Base-by-base conservation (phyloP, 2,797 vertebrate genomes). In the Coreius guichenoti region DNA sequence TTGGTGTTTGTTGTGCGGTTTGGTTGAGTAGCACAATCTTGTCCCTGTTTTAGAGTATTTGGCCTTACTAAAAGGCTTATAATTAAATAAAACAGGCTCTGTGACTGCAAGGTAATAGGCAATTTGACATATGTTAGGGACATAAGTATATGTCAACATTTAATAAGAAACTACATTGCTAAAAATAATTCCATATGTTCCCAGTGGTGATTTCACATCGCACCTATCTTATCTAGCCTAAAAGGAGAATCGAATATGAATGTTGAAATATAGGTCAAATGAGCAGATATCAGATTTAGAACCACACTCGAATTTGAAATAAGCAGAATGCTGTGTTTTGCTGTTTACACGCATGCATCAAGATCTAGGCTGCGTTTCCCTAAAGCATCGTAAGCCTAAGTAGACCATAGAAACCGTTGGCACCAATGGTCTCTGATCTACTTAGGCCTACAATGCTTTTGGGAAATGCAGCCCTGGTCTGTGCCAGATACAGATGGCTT, bases 401-500 rank as follows among this genome's bases (percentile, higher is more conserved):
- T 39, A 76, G 74, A 76, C 23, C 21, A 54, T 58, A 23, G 21
- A 56, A 56, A 76, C 6, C 0, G 8, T 33, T 58, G 74, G 51
- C 51, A 76, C 36, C 36, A 43, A 19, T 43, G 75, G 23, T 78
- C 14, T 56, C 74, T 56, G 51, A 76, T 56, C 54, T 58, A 26
- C 23, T 43, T 26, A 43, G 54, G 23, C 36, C 16, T 61, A 26
- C 51, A 43, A 26, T 36, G 8, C 54, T n/a, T 77, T 77, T 43
- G 54, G 75, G 54, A 77, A 43, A n/a, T 2, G 13, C 54, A 63
- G 14, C 43, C 43, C 29, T 49, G 29, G 56, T 63, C 13, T 82
- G 14, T 43, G 21, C 81, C 56, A 63, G 81, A 63, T 74, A 74
- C 4, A 39, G 33, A 63, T 82, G 54, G 39, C 69, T 73, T 73